Evolutionary conservation across 2,797 vertebrate genomes (phyloP), one percentile per base, ranked within the genome.

Genomic region (Eulemur mongoz): DNA sequence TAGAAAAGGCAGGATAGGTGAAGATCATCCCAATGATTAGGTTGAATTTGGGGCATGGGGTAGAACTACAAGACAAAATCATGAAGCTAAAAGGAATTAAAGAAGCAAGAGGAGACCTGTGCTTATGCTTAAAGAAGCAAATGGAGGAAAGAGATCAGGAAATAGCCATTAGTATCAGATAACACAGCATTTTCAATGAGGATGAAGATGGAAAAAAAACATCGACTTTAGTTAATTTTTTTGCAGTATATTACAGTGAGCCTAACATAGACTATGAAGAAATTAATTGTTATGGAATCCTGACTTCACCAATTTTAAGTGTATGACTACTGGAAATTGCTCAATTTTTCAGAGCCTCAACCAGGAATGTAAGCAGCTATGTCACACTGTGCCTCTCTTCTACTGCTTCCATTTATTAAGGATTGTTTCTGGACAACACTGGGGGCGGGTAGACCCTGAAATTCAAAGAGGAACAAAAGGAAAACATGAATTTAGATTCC

Each of bases 21-120:
- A 86, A n/a, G 3, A 32, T 86, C 40, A 35, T 40, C 20, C 7
- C 5, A 59, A 89, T 2, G 3, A 86, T 45, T 52, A 82, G 14
- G 50, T 0, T 63, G 1, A 59, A 72, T 61, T 40, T 35, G 17
- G 10, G 15, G 8, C 0, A 86, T 27, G 7, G 4, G 7, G 2
- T 27, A 87, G 69, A 87, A 91, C 40, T 9, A 84, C 9, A 89
- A 61, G 15, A 48, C 73, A 7, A 18, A 79, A 83, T 13, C 14
- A 73, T 70, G 9, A n/a, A 13, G 45, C 70, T 40, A 20, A 11
- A 57, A 9, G 2, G 0, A 61, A 1, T 61, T 35, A 67, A 78
- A 45, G 61, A 32, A 93, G 15, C 0, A 76, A 52, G 15, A 50
- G 2, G 18, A 82, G 14, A 81, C 35, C 20, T 3, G 45, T 7